Conservation (phyloP, 2,113 vertebrate species). For the Thamnophis sirtalis region DNA sequence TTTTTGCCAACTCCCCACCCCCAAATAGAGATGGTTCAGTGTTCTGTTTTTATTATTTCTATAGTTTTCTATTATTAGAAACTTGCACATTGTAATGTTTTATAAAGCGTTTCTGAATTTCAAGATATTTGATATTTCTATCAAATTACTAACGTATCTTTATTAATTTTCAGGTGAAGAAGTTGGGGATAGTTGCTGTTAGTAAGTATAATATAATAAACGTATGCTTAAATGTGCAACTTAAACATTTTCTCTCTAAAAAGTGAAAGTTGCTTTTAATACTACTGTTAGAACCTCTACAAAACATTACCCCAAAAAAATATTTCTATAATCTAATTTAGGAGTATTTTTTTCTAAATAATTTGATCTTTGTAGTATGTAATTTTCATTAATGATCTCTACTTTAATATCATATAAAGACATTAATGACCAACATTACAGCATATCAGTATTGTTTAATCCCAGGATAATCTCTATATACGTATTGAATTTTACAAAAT, state of each 20-base stretch:
- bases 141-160: conserved; percentile 6
- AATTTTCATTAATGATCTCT: not conserved
- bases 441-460: not conserved
- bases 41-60: not conserved
- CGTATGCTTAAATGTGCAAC: not conserved
- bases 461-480: not conserved
- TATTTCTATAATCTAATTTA: not conserved
- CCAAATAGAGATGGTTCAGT: not conserved
- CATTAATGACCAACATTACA: not conserved
- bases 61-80: not conserved
- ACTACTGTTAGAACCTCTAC: not conserved
- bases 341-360: not conserved
- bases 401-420: not conserved
- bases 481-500: not conserved
- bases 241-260: not conserved
- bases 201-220: conserved; percentile 79
- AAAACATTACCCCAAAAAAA: not conserved
- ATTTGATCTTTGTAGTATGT: not conserved
- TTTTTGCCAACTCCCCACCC: not conserved
- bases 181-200: conserved; percentile 88
- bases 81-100: not conserved
- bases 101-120: not conserved
- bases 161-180: conserved; percentile 78
- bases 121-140: not conserved
- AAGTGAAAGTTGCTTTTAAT: not conserved